These are phyloP conservation scores for Bombus ignitus DNA, from an alignment of 1,140 invertebrate genomes.

Conservation along the genomic window DNA sequence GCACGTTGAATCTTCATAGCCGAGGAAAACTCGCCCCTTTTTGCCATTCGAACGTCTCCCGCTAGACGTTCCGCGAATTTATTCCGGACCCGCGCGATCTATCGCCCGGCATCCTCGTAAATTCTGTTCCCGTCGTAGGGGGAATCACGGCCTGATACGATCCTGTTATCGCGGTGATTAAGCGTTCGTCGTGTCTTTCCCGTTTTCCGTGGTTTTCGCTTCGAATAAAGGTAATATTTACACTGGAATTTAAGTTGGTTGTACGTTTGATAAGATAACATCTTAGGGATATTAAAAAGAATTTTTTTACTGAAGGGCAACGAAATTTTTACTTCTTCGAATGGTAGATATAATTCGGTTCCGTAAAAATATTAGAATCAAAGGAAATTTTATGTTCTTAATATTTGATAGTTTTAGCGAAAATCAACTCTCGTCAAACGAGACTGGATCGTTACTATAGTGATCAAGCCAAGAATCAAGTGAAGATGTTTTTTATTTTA, in stretches of 20 bases:
- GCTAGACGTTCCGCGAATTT: slow-evolving; percentile 50
- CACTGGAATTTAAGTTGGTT: not conserved
- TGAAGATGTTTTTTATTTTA: no score
- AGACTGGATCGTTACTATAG: no score
- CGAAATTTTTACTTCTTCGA: no score
- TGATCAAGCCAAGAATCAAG: no score
- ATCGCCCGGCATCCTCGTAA: slow-evolving; percentile 31
- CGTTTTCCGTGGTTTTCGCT: not conserved
- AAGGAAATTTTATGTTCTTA: no score
- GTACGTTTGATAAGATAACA: not conserved
- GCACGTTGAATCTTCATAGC: slow-evolving; percentile 62
- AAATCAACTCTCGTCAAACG: no score
- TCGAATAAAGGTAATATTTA: not conserved
- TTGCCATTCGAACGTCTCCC: slow-evolving; percentile 23
- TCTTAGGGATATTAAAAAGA: not conserved
- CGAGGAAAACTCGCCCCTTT: slow-evolving; percentile 53
- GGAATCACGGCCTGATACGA: not conserved
- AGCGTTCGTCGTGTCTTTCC: not conserved
- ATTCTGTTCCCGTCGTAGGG: slow-evolving; percentile 24
- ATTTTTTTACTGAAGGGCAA: no score
- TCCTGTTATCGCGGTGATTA: slow-evolving; percentile 4
- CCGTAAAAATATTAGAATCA: not conserved
- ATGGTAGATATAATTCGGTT: not conserved
- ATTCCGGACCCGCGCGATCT: slow-evolving; percentile 44
- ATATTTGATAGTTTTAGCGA: no score